A percentile compares a stretch with the other conserved stretches of the same genome.
Conservation (phyloP, 2,113 vertebrate species). For the Eulemur rufifrons region DNA sequence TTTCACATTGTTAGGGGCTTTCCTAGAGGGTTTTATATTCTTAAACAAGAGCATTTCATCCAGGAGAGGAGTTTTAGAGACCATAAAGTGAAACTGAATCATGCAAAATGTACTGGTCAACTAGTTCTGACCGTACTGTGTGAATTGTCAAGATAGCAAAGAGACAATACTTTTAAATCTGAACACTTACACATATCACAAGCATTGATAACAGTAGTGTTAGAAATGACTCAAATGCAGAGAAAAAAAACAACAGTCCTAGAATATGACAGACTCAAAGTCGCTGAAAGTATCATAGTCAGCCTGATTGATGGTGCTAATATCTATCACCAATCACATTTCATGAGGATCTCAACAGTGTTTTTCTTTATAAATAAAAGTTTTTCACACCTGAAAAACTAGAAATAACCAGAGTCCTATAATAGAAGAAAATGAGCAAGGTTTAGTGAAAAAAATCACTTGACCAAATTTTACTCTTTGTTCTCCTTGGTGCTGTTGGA, state of each 20-base stretch:
- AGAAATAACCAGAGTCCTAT: background rate
- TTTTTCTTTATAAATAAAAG: background rate
- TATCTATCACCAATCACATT: background rate
- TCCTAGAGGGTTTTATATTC: background rate
- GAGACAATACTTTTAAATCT: background rate
- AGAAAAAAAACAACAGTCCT: background rate
- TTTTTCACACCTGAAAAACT: background rate
- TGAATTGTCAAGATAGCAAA: background rate
- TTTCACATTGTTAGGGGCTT: background rate
- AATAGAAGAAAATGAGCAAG: background rate
- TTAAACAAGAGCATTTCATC: background rate
- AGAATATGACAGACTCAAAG: background rate
- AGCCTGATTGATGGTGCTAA: background rate
- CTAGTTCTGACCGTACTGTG: background rate
- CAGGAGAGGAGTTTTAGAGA: background rate
- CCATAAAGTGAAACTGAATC: background rate
- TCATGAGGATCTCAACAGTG: background rate
- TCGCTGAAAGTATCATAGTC: background rate
- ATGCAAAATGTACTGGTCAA: background rate
- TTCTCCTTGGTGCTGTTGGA: background rate
- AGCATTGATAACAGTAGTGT: background rate
- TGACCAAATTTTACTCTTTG: background rate
- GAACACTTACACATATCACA: background rate
- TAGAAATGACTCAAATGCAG: background rate
- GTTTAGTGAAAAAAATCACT: background rate